Base-by-base conservation (phyloP, 2,888 invertebrate species). In the Xestia xanthographa region DNA sequence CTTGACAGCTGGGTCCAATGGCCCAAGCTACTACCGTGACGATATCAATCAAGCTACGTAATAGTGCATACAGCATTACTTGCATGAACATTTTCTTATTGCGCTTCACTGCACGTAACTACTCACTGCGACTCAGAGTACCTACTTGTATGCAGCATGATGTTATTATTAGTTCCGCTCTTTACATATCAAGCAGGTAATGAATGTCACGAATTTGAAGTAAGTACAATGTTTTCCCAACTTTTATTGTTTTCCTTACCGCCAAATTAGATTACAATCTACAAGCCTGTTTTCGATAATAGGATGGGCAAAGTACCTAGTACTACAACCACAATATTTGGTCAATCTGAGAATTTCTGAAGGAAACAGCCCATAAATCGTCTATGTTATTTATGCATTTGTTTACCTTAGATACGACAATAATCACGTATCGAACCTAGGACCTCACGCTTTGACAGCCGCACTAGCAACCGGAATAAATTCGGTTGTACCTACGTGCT, bases 151-250 rank as follows among this genome's bases (percentile, higher is more conserved):
- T 26, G 65, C 56, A 66, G 17, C 9, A 43, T 66, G 48, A 26
- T 62, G 22, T 38, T 65, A 50, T 29, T 70, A 62, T 84, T 79
- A 58, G 63, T 68, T 83, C 69, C 63, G 69, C 78, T 83, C 26
- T 62, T 56, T 78, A 56, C 26, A 48, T 62, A 83, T 12, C 34
- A 68, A 56, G 22, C 29, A 53, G 45, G 45, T 48, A 48, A 48
- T 56, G 38, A 65, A 56, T 20, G 17, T 63, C 38, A n/a, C n/a
- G n/a, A n/a, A n/a, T n/a, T n/a, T n/a, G n/a, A n/a, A n/a, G n/a
- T n/a, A n/a, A n/a, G n/a, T n/a, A n/a, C n/a, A n/a, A n/a, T n/a
- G n/a, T n/a, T n/a, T n/a, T n/a, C n/a, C n/a, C n/a, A n/a, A n/a
- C n/a, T 34, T n/a, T n/a, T 53, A 56, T n/a, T 26, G 26, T 26